A percentile compares a stretch with the other conserved stretches of the same genome.
These are phyloP conservation scores for Epiblema foenella DNA, from an alignment of 2,888 invertebrate species.

Conservation along the genomic window DNA sequence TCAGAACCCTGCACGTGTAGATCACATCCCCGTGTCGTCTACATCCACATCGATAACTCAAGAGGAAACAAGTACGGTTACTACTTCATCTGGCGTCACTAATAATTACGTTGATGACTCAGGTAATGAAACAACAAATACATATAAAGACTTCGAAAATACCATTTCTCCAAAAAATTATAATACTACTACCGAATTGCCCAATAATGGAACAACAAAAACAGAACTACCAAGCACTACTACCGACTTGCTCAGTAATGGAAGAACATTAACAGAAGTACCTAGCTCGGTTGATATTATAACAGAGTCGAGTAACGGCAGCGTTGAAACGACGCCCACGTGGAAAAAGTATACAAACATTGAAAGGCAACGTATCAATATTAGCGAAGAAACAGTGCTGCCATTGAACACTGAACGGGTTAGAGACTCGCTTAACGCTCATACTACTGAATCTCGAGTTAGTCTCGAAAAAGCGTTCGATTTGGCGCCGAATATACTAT, in stretches of 20 bases:
- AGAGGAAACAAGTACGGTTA: not conserved
- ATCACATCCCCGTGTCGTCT: too few relatives aligned
- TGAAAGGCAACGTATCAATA: slow-evolving; percentile 55
- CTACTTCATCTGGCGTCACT: not conserved
- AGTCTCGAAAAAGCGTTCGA: slow-evolving; percentile 54
- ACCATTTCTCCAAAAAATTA: not conserved
- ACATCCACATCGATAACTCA: not conserved
- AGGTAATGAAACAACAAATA: not conserved
- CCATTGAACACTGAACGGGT: slow-evolving; percentile 46
- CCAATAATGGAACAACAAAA: not conserved
- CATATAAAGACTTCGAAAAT: not conserved
- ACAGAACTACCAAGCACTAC: not conserved
- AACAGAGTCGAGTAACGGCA: slow-evolving; percentile 22
- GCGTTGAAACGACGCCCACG: slow-evolving; percentile 24
- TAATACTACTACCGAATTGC: not conserved
- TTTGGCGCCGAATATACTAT: slow-evolving; percentile 55
- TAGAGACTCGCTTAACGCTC: slow-evolving; percentile 55
- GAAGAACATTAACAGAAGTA: not conserved
- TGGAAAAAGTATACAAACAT: slow-evolving; percentile 52
- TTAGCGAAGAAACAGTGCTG: slow-evolving; percentile 46
- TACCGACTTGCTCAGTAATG: not conserved
- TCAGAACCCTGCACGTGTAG: not conserved
- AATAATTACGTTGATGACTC: not conserved
- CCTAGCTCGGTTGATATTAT: not conserved
- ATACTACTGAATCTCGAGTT: slow-evolving; percentile 53